These are phyloP conservation scores for Eupithecia exiguata DNA, from an alignment of 2,888 invertebrate genomes.

Conservation along the genomic window DNA sequence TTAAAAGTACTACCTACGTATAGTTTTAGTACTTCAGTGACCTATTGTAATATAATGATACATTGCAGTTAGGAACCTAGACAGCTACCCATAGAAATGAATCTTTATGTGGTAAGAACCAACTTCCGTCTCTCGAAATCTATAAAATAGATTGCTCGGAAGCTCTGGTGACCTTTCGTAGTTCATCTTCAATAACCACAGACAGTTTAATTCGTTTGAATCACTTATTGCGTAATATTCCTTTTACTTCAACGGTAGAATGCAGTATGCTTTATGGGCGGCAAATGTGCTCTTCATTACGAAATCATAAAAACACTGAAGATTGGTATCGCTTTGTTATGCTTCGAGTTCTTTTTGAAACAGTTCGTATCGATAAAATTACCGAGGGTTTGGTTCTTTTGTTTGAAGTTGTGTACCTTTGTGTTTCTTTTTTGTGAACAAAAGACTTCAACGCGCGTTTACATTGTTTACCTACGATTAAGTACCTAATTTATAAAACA, in stretches of 20 bases:
- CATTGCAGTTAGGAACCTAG: too few relatives aligned
- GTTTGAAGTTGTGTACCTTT: not conserved
- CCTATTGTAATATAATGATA: too few relatives aligned
- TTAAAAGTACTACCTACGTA: too few relatives aligned
- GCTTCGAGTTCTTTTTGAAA: constrained; percentile 13
- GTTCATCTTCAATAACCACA: constrained; percentile 9
- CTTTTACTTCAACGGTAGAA: constrained; percentile 54
- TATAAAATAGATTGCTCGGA: constrained; percentile 7
- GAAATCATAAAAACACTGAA: constrained; percentile 30
- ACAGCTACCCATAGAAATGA: too few relatives aligned
- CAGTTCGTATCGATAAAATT: not conserved
- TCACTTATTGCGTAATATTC: constrained; percentile 49
- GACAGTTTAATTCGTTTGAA: constrained; percentile 25
- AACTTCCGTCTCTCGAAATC: constrained; percentile 8
- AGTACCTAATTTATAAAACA: too few relatives aligned
- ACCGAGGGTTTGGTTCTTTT: not conserved
- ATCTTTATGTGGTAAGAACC: not conserved
- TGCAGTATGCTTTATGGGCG: constrained; percentile 40
- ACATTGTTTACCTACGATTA: too few relatives aligned
- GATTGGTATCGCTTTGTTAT: constrained; percentile 34
- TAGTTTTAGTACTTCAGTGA: too few relatives aligned
- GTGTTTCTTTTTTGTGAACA: not conserved
- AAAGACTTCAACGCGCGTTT: constrained; percentile 32
- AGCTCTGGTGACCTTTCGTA: constrained; percentile 12
- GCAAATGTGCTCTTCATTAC: constrained; percentile 36